phyloP scores from a whole-genome alignment of 2,113 vertebrate species.

The Galeopterus variegatus region DNA sequence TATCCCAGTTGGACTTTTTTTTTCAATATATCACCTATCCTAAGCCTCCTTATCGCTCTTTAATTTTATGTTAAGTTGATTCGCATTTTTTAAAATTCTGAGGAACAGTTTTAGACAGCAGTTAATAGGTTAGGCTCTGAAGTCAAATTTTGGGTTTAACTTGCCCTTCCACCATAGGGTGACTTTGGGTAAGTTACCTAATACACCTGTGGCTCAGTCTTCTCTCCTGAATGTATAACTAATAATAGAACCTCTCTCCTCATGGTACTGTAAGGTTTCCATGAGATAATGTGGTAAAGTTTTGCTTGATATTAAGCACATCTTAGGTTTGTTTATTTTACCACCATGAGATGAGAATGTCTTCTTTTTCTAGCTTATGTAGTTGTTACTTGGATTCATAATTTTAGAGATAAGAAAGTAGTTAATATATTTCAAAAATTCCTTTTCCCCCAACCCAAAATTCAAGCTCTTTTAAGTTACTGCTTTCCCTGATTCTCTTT shows the following conservation, averaged over 20 bases:
- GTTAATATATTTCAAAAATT: neutral
- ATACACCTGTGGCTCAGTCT: neutral
- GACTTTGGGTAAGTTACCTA: neutral
- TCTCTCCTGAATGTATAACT: neutral
- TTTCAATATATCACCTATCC: neutral
- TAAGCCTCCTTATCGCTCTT: neutral
- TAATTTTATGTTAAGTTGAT: neutral
- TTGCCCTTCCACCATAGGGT: neutral
- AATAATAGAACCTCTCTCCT: neutral
- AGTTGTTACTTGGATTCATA: neutral
- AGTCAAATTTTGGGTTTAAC: neutral
- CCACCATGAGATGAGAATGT: neutral
- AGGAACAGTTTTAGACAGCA: neutral
- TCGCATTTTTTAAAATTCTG: neutral
- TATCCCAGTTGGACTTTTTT: neutral
- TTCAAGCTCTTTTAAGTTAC: neutral
- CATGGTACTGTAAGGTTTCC: neutral
- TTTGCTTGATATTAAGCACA: neutral
- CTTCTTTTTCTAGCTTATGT: neutral
- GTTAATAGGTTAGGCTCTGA: neutral
- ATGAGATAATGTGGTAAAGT: neutral
- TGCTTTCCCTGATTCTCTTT: neutral
- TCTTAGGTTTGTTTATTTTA: neutral
- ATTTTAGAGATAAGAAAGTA: slow-evolving; percentile 6
- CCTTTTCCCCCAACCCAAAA: neutral